A percentile compares a stretch with the other conserved stretches of the same genome.
Conservation (phyloP, 2,113 vertebrate genomes). For the Rhodinocichla rosea region DNA sequence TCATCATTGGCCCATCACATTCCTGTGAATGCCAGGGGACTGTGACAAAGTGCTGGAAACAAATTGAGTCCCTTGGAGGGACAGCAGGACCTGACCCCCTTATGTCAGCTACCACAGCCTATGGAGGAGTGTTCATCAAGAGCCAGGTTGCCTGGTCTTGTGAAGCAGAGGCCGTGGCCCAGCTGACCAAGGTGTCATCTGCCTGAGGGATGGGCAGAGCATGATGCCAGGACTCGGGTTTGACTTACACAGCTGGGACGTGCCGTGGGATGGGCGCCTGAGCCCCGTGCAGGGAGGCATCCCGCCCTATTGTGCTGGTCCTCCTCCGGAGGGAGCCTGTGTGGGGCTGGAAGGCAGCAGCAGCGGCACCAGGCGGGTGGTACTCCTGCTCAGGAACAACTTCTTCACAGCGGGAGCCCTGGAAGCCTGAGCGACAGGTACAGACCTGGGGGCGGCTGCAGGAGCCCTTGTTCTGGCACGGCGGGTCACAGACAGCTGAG, state of each 20-base stretch:
- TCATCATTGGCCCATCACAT: neutral
- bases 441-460: constrained; percentile 81
- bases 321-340: constrained; percentile 32
- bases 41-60: neutral
- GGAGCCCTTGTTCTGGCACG: constrained; percentile 79
- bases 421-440: constrained; percentile 78
- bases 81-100: neutral
- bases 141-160: neutral
- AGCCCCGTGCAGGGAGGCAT: neutral
- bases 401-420: constrained; percentile 73
- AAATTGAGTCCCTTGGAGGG: neutral
- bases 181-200: rapidly evolving
- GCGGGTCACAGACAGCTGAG: constrained; percentile 79
- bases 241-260: constrained; percentile 42
- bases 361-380: constrained; percentile 44
- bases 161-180: neutral
- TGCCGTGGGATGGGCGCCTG: neutral
- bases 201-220: neutral
- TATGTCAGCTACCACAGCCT: neutral
- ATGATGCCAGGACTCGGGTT: neutral
- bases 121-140: neutral
- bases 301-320: neutral
- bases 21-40: neutral
- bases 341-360: constrained; percentile 28
- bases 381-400: constrained; percentile 75